Evolutionary conservation across 37 sponge, comb jelly and placozoan genomes (phyloP), one percentile per base, ranked within the genome.

Genomic region (Crambe crambe): DNA sequence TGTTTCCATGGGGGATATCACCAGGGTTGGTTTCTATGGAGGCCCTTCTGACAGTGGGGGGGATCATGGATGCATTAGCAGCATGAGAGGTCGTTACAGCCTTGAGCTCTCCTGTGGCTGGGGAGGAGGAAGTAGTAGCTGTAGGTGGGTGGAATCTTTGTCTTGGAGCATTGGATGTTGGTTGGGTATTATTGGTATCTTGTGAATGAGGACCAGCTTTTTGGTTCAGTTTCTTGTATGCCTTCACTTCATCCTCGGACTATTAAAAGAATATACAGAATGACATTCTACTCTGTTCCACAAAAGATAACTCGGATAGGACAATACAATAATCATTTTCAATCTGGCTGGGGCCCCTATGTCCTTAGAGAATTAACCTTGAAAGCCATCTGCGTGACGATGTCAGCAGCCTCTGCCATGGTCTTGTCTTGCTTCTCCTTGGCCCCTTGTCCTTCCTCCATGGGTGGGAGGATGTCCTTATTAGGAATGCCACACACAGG

Each of bases 341-440:
- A 61, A 29, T 8, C 63, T 61, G n/a, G 10, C 15, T 6, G 12
- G 51, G 51, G 12, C 51, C 6, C 51, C 51, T 47, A 6, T 47
- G 51, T 47, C 51, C 6, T 47, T 47, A 47, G 12, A 12, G 12
- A 47, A 47, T 15, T 68, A 37, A 89, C 94, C 84, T 89, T 86
- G 76, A 94, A 90, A 17, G 95, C 87, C 87, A 94, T 94, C 68
- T 94, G 91, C 54, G 83, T 69, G 6, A 87, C 91, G 39, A 94
- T 84, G 40, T 83, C 82, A 39, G 86, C 88, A 36, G 87, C 90
- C 40, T 94, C 82, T 37, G 72, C 74, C 74, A 82, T 60, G 22
- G 63, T 51, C 82, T 82, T 4, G 81, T 82, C 70, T 30, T 82
- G 81, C 0, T 0, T 6, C 74, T 63, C 27, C 34, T 65, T 26